These are phyloP conservation scores for Rhyacophila brunnea DNA, from an alignment of 1,140 invertebrate species.

Conservation along the genomic window DNA sequence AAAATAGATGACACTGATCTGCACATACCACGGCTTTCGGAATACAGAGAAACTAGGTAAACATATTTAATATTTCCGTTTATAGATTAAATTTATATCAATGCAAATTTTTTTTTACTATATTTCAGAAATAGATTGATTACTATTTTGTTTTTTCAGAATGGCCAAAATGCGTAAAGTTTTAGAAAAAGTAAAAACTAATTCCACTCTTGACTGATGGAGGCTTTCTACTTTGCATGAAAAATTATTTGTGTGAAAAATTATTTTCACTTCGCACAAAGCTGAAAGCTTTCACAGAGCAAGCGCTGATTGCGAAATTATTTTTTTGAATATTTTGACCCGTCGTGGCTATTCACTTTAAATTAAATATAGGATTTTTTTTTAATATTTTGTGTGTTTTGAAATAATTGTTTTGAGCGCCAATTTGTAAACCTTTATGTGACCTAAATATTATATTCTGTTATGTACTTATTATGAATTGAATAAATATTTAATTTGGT, in stretches of 20 bases:
- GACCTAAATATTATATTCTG: constrained; percentile 18
- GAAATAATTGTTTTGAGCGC: too few relatives aligned
- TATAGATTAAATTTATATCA: too few relatives aligned
- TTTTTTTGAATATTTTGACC: neutral
- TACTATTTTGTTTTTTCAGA: too few relatives aligned
- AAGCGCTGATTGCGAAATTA: constrained; percentile 1
- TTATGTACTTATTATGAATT: neutral
- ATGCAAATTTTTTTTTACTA: too few relatives aligned
- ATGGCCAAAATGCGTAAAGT: too few relatives aligned
- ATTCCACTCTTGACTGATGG: neutral
- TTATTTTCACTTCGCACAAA: neutral
- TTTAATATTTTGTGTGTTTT: neutral
- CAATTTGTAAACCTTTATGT: neutral
- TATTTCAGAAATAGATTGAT: too few relatives aligned
- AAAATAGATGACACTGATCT: constrained; percentile 53
- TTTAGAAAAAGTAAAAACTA: neutral
- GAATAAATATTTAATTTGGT: too few relatives aligned
- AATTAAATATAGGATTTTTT: neutral
- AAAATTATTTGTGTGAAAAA: neutral
- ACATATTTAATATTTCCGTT: too few relatives aligned
- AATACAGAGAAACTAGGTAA: constrained; percentile 52
- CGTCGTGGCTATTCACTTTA: neutral
- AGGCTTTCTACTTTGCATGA: too few relatives aligned
- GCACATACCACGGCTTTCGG: constrained; percentile 58
- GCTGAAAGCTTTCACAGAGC: neutral